Evolutionary conservation across 1,140 invertebrate species (phyloP), one percentile per base, ranked within the genome.

Genomic region (Ylistrum balloti): DNA sequence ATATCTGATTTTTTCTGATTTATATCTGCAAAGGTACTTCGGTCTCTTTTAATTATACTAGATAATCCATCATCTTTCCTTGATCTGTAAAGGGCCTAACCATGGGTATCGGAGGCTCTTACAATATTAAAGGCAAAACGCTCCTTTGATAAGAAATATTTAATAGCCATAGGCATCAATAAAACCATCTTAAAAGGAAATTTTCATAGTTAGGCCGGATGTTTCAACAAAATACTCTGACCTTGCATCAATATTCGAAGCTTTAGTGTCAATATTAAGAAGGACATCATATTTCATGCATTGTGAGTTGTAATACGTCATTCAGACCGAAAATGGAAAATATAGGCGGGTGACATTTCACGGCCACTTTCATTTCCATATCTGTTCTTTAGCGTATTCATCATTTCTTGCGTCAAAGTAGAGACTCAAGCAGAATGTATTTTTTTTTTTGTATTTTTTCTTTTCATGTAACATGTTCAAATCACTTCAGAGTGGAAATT

Each of bases 171-270:
- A 74, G 56, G 56, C 56, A 74, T 74, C n/a, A 74, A 74, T 74
- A 74, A 74, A 74, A 28, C 17, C n/a, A 74, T 28, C n/a, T 74
- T 74, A 74, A 74, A 74, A 74, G 56, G 56, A 74, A 5, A 74
- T 74, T 74, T 74, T 74, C 56, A 74, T n/a, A 74, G 56, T 74
- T 5, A 28, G 56, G n/a, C 56, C 56, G 56, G 56, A 74, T 28
- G 56, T 74, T 74, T 74, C 17, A 74, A 74, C 56, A 28, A n/a
- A 74, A 74, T 28, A 74, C n/a, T 28, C 9, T 74, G 28, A 28
- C 15, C 56, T 74, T 74, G 56, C 56, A 74, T 74, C 56, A 74
- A 74, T n/a, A n/a, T 74, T 28, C 2, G n/a, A 74, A n/a, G 56
- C 56, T 28, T 28, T 74, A 28, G 13, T 74, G 56, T 74, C 56